Evolutionary conservation across 1,140 invertebrate genomes (phyloP), one percentile per base, ranked within the genome.

Genomic region (Brachystomella parvula): DNA sequence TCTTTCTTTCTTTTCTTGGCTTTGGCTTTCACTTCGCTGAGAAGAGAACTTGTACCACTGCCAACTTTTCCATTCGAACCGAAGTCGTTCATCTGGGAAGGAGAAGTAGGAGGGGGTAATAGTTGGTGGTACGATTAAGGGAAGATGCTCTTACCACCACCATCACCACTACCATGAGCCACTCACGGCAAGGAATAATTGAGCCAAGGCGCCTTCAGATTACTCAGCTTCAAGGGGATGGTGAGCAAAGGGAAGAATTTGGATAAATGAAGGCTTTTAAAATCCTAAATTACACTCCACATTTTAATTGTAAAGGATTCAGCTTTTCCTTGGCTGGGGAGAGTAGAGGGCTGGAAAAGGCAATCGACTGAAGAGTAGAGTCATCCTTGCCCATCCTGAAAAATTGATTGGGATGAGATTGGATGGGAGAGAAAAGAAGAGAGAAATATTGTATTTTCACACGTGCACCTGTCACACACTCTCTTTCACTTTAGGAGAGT

Each of bases 401-500:
- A n/a, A n/a, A 17, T 24, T 53, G 49, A 53, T 53, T 19, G 24
- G n/a, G n/a, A n/a, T n/a, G n/a, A n/a, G n/a, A 53, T 12, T 53
- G 49, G 24, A 6, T 53, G 12, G 49, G 49, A 26, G 15, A 6
- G 35, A 39, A 39, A 39, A 19, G 35, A n/a, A n/a, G n/a, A n/a
- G n/a, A n/a, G n/a, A n/a, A n/a, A n/a, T n/a, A n/a, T n/a, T n/a
- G n/a, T 39, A 19, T 6, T 26, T 53, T 24, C 12, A 24, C 49
- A 53, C 49, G 49, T 53, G 49, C 15, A 53, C 49, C 49, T 53
- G 49, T 53, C 49, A 53, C 49, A 15, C 49, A 9, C 49, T 26
- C 24, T 53, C 49, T 53, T 53, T 53, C 49, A 53, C 49, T 53
- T 53, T n/a, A n/a, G n/a, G n/a, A n/a, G n/a, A n/a, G n/a, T n/a